A percentile compares a stretch with the other conserved stretches of the same genome.
Evolutionary conservation across 2,113 vertebrate genomes (phyloP).

Genomic region (Sebastes schlegelii): DNA sequence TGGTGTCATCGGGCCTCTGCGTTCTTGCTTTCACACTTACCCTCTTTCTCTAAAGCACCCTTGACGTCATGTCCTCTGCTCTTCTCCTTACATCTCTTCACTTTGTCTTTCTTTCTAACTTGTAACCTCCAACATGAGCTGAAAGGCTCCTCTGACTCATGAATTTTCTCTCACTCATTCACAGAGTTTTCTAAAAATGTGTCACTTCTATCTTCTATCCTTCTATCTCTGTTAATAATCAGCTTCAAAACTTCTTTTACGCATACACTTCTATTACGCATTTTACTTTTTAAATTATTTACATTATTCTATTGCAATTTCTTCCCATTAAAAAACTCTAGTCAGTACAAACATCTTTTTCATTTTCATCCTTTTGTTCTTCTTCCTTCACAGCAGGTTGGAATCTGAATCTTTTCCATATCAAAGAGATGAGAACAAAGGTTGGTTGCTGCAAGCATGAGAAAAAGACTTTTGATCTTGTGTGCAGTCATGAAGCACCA

Average conservation of each 20-base stretch:
- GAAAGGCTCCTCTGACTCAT: slow-evolving; percentile 17
- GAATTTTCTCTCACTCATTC: not conserved
- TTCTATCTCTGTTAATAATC: not conserved
- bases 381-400: not conserved
- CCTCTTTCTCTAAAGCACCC: not conserved
- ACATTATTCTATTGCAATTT: not conserved
- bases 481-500: not conserved
- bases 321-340: not conserved
- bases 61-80: slow-evolving; percentile 31
- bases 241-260: not conserved
- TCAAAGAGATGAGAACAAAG: slow-evolving; percentile 36
- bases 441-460: not conserved
- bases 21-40: slow-evolving; percentile 38
- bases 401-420: slow-evolving; percentile 10
- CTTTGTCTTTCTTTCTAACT: not conserved
- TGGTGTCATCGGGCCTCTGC: not conserved
- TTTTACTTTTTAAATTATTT: not conserved
- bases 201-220: not conserved
- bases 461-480: slow-evolving; percentile 19
- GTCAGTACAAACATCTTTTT: not conserved
- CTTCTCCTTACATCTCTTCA: not conserved
- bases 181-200: slow-evolving; percentile 20
- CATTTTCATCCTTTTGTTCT: not conserved
- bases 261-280: not conserved
- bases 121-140: slow-evolving; percentile 2